phyloP scores from a whole-genome alignment of 2,113 vertebrate species.

The Platysteira castanea region DNA sequence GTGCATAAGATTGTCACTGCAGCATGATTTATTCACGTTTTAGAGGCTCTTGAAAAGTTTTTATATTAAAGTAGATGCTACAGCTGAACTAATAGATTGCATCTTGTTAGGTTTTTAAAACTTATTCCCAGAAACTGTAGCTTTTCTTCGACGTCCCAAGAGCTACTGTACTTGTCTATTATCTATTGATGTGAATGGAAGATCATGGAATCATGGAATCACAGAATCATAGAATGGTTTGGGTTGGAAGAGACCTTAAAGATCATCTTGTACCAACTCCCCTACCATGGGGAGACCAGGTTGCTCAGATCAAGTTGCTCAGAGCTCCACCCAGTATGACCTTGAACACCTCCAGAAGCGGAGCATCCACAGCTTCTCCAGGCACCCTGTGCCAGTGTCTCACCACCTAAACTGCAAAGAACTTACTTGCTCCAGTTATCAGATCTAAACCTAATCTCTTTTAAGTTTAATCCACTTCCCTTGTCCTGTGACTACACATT shows the following conservation, averaged over 20 bases:
- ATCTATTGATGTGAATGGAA: neutral
- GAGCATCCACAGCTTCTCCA: neutral
- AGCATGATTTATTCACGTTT: neutral
- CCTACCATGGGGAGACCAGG: neutral
- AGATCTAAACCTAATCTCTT: neutral
- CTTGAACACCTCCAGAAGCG: neutral
- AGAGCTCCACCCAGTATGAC: neutral
- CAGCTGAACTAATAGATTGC: neutral
- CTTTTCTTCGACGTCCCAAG: neutral
- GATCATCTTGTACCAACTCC: neutral
- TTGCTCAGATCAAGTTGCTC: neutral
- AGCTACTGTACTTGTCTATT: neutral
- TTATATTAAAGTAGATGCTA: neutral
- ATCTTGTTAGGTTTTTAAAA: neutral
- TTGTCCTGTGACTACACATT: rapidly evolving
- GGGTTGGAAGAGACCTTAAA: neutral
- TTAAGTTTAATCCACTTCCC: neutral
- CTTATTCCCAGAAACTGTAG: neutral
- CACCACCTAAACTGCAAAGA: neutral
- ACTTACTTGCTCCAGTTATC: neutral
- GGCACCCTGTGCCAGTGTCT: neutral
- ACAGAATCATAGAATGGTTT: neutral
- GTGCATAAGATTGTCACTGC: neutral
- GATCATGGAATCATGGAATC: neutral
- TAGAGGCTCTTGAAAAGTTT: neutral